These are phyloP conservation scores for Pseudopipra pipra DNA, from an alignment of 2,113 vertebrate species.

Conservation along the genomic window DNA sequence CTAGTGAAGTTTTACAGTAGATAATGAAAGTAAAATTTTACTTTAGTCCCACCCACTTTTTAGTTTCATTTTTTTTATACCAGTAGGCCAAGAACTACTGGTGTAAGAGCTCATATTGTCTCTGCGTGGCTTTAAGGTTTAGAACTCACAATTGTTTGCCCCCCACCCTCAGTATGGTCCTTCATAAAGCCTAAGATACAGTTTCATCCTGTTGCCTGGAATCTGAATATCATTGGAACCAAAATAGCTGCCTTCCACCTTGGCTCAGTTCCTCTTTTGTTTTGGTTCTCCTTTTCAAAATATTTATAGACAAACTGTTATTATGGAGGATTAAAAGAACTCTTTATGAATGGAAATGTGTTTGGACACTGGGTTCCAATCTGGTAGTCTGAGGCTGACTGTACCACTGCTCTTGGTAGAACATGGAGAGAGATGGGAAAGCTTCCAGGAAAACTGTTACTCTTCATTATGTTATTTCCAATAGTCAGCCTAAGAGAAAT, in stretches of 20 bases:
- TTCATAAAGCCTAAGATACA: neutral
- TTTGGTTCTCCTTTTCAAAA: neutral
- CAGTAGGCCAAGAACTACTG: neutral
- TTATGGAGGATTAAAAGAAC: neutral
- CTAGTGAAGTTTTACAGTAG: neutral
- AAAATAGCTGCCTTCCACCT: neutral
- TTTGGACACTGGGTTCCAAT: neutral
- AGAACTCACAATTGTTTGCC: neutral
- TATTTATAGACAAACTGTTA: neutral
- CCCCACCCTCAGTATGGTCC: neutral
- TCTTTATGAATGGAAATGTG: neutral
- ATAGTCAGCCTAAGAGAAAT: neutral
- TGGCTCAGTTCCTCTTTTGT: neutral
- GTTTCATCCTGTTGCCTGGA: neutral
- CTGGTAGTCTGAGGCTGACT: neutral
- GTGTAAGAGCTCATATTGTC: neutral
- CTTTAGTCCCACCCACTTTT: neutral
- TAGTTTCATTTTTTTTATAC: neutral
- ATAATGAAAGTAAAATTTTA: neutral
- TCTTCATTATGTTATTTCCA: neutral
- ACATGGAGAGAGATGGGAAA: neutral
- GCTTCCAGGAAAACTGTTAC: neutral
- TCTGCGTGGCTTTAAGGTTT: neutral
- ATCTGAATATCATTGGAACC: neutral
- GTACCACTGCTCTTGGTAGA: neutral